Conservation (phyloP, 2,888 invertebrate genomes). For the Sesamia inferens region DNA sequence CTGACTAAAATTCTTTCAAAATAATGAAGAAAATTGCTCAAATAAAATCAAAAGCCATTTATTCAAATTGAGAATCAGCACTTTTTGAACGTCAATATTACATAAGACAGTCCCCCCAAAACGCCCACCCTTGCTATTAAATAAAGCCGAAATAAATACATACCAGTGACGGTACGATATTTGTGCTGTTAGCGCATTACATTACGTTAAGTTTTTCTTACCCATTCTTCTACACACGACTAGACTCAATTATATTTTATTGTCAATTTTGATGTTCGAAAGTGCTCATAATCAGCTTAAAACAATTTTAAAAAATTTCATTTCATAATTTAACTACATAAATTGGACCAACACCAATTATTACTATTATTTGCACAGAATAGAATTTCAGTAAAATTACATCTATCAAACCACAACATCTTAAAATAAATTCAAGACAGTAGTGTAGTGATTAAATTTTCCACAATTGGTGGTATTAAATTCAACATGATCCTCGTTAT, state of each 20-base stretch:
- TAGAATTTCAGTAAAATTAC: not conserved
- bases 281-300: not conserved
- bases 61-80: too few species aligned
- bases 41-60: too few species aligned
- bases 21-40: too few species aligned
- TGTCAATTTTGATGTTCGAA: not conserved
- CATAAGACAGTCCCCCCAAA: too few species aligned
- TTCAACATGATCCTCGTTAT: constrained; percentile 38
- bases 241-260: not conserved
- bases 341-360: not conserved
- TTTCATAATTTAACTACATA: too few species aligned
- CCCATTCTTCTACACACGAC: not conserved
- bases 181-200: not conserved
- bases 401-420: constrained; percentile 4
- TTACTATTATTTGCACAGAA: not conserved
- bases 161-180: too few species aligned
- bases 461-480: constrained; percentile 46
- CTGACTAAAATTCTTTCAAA: not conserved
- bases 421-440: not conserved
- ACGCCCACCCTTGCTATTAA: too few species aligned
- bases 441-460: constrained; percentile 14
- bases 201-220: not conserved
- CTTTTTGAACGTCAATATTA: too few species aligned
- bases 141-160: too few species aligned
- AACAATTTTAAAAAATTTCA: not conserved